Evolutionary conservation across 2,113 vertebrate species (phyloP).

Genomic region (Rhinolophus sinicus): DNA sequence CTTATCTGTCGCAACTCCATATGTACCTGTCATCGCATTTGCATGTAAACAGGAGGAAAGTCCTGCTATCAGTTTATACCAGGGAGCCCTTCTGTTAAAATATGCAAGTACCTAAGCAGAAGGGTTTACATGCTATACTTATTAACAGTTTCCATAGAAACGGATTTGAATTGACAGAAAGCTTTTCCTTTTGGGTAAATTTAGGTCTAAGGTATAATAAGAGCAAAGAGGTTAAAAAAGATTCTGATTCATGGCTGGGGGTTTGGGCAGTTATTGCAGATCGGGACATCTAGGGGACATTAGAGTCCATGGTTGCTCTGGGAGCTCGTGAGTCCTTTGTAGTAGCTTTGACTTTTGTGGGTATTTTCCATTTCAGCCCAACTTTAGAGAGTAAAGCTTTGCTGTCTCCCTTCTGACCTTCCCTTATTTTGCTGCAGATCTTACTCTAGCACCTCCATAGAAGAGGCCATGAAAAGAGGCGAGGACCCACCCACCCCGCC

Average conservation of each 20-base stretch:
- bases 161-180: not conserved
- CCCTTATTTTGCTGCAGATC: slow-evolving; percentile 88
- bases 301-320: not conserved
- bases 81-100: slow-evolving; percentile 3
- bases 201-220: slow-evolving; percentile 37
- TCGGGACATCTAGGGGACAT: not conserved
- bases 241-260: not conserved
- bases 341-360: slow-evolving; percentile 21
- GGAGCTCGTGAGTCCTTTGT: not conserved
- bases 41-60: not conserved
- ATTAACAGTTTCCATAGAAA: slow-evolving; percentile 7
- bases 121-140: slow-evolving; percentile 5
- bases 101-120: not conserved
- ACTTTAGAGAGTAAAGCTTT: slow-evolving; percentile 48
- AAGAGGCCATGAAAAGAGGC: slow-evolving; percentile 95
- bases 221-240: slow-evolving; percentile 3
- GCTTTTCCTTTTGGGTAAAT: not conserved
- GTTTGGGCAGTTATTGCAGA: not conserved
- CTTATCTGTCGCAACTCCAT: not conserved
- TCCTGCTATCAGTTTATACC: not conserved
- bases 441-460: slow-evolving; percentile 96
- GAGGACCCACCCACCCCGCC: slow-evolving; percentile 97
- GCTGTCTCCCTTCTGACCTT: slow-evolving; percentile 62
- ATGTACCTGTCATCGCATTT: not conserved
- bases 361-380: slow-evolving; percentile 51